Percentiles rank a stretch among this genome's conserved stretches.
These are phyloP conservation scores for Listrodromus nycthemerus DNA, from an alignment of 2,888 invertebrate species.

Conservation along the genomic window DNA sequence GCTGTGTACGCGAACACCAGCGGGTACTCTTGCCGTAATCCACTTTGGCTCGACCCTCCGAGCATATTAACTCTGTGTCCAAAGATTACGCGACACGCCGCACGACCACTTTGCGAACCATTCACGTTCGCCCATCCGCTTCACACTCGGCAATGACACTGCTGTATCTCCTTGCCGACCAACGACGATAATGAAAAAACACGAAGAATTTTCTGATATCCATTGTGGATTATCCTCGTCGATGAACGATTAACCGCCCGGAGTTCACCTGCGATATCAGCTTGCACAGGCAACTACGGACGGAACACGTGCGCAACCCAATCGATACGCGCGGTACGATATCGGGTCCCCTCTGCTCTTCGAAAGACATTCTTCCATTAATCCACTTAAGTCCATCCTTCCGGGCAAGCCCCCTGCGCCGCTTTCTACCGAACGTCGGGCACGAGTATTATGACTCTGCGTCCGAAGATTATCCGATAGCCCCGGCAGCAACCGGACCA, in stretches of 20 bases:
- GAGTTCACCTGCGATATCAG: neutral
- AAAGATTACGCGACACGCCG: conserved; percentile 71
- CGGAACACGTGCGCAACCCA: neutral
- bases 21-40: conserved; percentile 69
- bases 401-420: neutral
- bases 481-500: conserved; percentile 22
- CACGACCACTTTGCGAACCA: conserved; percentile 67
- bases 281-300: neutral
- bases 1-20: conserved; percentile 49
- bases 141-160: conserved; percentile 1
- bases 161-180: neutral
- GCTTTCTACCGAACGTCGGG: neutral
- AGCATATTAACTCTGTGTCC: conserved; percentile 70
- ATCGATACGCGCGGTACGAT: conserved; percentile 31
- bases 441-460: conserved; percentile 35
- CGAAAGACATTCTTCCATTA: conserved; percentile 37
- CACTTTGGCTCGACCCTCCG: conserved; percentile 70
- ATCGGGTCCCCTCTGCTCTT: conserved; percentile 6
- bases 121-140: conserved; percentile 39
- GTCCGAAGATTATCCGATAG: conserved; percentile 46
- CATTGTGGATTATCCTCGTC: neutral
- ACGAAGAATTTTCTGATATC: neutral
- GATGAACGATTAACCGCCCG: neutral
- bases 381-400: conserved; percentile 39
- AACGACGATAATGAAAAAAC: neutral